These are phyloP conservation scores for Lasioglossum figueresi DNA, from an alignment of 2,888 invertebrate species.

Conservation along the genomic window DNA sequence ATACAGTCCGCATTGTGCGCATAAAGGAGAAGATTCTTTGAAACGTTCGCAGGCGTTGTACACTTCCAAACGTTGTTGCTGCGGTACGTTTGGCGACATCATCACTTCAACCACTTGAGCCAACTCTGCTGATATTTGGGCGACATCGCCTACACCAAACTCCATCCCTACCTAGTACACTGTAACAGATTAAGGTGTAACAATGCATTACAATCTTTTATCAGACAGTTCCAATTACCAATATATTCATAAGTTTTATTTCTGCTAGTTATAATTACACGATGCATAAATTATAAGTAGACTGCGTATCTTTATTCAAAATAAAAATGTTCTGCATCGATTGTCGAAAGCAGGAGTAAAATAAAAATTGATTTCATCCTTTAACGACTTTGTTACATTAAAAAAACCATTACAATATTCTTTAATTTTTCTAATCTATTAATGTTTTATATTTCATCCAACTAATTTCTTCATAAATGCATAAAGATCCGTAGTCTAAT, in stretches of 20 bases:
- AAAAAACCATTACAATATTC: too few relatives aligned
- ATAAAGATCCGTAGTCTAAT: too few relatives aligned
- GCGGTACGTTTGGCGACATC: conserved; percentile 91
- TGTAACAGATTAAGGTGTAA: conserved; percentile 43
- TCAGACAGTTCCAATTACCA: not conserved
- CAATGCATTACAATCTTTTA: not conserved
- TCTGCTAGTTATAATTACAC: not conserved
- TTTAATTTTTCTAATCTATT: too few relatives aligned
- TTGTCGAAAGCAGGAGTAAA: too few relatives aligned
- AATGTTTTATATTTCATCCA: too few relatives aligned
- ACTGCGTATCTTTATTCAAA: too few relatives aligned
- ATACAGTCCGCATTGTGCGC: conserved; percentile 94
- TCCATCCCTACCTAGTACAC: conserved; percentile 77
- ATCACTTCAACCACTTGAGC: conserved; percentile 93
- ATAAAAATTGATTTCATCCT: too few relatives aligned
- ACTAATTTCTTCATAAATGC: too few relatives aligned
- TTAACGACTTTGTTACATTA: too few relatives aligned
- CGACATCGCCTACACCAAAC: conserved; percentile 87
- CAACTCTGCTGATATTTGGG: conserved; percentile 90
- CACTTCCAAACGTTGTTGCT: conserved; percentile 91
- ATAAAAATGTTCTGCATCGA: too few relatives aligned
- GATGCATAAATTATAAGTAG: not conserved
- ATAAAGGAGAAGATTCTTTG: conserved; percentile 93
- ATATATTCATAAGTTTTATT: not conserved
- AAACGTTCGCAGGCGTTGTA: conserved; percentile 94